Evolutionary conservation across 2,888 invertebrate species (phyloP).

Genomic region (Rhorus exstirpatorius): DNA sequence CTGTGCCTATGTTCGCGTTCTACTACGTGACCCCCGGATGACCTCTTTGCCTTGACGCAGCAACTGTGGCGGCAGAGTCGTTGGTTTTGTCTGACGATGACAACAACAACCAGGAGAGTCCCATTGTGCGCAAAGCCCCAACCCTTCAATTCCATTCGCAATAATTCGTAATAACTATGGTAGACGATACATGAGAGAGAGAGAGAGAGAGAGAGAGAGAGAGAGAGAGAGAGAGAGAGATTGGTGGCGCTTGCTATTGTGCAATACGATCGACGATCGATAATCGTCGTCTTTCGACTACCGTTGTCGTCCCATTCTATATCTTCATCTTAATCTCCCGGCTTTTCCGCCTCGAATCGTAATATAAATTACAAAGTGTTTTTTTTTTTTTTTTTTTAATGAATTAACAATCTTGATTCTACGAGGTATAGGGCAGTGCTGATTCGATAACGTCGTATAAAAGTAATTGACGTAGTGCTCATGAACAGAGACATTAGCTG

Average conservation of each 20-base stretch:
- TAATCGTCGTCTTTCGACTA: slow-evolving; percentile 55
- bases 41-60: slow-evolving; percentile 79
- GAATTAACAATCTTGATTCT: slow-evolving; percentile 10
- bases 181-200: slow-evolving; percentile 20
- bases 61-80: slow-evolving; percentile 55
- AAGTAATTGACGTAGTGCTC: not conserved
- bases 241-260: slow-evolving; percentile 61
- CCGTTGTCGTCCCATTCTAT: slow-evolving; percentile 49
- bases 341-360: slow-evolving; percentile 10
- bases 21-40: slow-evolving; percentile 72
- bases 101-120: slow-evolving; percentile 36
- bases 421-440: not conserved
- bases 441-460: not conserved
- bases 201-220: no score
- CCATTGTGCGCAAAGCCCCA: slow-evolving; percentile 48
- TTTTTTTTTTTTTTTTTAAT: not conserved
- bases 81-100: slow-evolving; percentile 49
- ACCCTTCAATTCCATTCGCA: slow-evolving; percentile 52
- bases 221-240: no score
- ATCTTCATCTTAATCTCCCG: slow-evolving; percentile 9
- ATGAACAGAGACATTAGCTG: not conserved
- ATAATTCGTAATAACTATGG: slow-evolving; percentile 58
- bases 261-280: slow-evolving; percentile 56
- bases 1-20: slow-evolving; percentile 63
- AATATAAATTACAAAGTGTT: slow-evolving; percentile 8